These are phyloP conservation scores for Dasyurus viverrinus DNA, from an alignment of 2,113 vertebrate genomes.

Conservation along the genomic window DNA sequence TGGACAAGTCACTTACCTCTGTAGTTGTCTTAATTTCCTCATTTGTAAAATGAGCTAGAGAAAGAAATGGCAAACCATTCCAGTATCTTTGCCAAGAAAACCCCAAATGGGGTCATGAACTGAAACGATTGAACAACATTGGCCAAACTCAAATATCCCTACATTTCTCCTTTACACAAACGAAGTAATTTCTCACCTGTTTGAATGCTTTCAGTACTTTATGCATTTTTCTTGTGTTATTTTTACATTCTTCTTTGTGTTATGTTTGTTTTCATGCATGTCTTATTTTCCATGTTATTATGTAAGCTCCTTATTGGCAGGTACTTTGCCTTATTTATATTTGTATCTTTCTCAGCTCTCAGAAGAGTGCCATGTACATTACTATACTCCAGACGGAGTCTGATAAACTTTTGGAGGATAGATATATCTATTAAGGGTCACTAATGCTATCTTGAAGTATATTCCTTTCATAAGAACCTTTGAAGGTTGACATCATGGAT, in stretches of 20 bases:
- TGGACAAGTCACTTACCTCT: slow-evolving; percentile 5
- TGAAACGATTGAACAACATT: neutral
- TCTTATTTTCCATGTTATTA: neutral
- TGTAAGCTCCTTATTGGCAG: neutral
- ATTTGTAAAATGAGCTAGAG: slow-evolving; percentile 15
- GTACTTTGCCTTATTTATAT: neutral
- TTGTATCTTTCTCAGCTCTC: neutral
- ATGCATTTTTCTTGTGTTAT: neutral
- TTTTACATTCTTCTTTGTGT: neutral
- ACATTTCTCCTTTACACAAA: neutral
- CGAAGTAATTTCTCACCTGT: neutral
- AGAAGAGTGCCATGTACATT: neutral
- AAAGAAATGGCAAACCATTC: neutral
- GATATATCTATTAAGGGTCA: neutral
- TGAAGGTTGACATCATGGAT: neutral
- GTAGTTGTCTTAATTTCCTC: slow-evolving; percentile 17
- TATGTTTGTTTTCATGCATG: neutral
- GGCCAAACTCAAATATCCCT: neutral
- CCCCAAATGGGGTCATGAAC: neutral
- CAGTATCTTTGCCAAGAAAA: neutral
- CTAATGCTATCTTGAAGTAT: neutral
- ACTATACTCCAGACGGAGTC: neutral
- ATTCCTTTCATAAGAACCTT: neutral
- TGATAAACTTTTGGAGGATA: neutral
- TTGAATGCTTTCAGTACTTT: neutral